These are phyloP conservation scores for Poecilia latipinna DNA, from an alignment of 2,113 vertebrate genomes.

Conservation along the genomic window DNA sequence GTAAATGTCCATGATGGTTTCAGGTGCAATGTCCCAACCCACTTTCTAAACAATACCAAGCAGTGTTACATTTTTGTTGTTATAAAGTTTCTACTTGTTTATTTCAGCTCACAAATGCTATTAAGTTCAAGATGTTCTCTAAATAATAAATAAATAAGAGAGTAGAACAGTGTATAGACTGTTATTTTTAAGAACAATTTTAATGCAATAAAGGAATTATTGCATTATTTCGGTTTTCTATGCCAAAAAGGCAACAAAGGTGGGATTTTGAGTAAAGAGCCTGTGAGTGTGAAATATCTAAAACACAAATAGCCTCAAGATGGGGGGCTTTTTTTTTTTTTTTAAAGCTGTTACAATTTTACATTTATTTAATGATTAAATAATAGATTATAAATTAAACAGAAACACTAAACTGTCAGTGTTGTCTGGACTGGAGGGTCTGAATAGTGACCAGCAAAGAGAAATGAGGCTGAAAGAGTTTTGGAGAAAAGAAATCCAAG, in stretches of 20 bases:
- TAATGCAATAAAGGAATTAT: background rate
- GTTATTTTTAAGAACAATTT: background rate
- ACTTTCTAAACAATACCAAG: constrained; percentile 39
- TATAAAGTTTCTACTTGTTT: background rate
- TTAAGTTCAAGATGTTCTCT: background rate
- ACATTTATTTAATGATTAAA: background rate
- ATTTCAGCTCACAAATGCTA: constrained; percentile 7
- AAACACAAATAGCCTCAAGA: background rate
- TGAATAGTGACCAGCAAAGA: background rate
- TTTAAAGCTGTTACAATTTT: background rate
- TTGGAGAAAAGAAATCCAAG: too few species aligned
- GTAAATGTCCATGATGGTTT: background rate
- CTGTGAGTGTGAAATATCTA: background rate
- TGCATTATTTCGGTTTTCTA: background rate
- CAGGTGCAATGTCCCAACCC: constrained; percentile 4
- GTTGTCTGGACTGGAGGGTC: background rate
- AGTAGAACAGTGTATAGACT: background rate
- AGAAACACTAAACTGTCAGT: background rate
- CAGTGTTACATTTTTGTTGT: constrained; percentile 61
- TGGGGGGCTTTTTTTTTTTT: too few species aligned
- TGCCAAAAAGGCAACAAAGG: background rate
- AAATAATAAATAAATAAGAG: background rate
- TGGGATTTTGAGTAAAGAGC: background rate
- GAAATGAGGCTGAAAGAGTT: background rate
- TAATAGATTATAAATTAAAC: background rate